phyloP scores from a whole-genome alignment of 2,113 vertebrate genomes.

The Cynopterus brachyotis region DNA sequence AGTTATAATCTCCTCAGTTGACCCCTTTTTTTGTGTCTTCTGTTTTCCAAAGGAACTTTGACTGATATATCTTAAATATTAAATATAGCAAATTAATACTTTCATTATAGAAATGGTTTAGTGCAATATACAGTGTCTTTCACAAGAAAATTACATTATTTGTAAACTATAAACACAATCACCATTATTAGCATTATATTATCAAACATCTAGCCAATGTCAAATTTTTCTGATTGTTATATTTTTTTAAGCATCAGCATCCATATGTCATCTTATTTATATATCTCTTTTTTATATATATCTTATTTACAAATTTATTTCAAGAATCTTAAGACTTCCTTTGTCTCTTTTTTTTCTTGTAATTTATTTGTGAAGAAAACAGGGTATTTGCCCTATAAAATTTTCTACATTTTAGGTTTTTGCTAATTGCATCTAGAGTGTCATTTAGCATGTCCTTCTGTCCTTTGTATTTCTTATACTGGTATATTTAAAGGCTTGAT shows the following conservation, averaged over 20 bases:
- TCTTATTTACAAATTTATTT: neutral
- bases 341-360: neutral
- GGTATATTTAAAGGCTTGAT: neutral
- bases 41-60: neutral
- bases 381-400: neutral
- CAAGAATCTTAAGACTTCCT: neutral
- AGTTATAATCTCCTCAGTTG: neutral
- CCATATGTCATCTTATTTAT: neutral
- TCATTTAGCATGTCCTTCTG: neutral
- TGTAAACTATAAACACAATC: neutral
- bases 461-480: neutral
- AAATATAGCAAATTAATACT: neutral
- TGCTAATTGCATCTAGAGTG: neutral
- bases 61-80: neutral
- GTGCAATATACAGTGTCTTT: neutral
- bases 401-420: neutral
- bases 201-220: neutral
- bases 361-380: neutral
- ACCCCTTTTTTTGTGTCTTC: neutral
- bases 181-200: neutral
- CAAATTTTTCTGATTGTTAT: neutral
- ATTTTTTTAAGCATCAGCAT: neutral
- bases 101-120: neutral
- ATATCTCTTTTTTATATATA: neutral
- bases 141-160: neutral